phyloP scores from a whole-genome alignment of 2,888 invertebrate species.

The Orgyia antiqua region DNA sequence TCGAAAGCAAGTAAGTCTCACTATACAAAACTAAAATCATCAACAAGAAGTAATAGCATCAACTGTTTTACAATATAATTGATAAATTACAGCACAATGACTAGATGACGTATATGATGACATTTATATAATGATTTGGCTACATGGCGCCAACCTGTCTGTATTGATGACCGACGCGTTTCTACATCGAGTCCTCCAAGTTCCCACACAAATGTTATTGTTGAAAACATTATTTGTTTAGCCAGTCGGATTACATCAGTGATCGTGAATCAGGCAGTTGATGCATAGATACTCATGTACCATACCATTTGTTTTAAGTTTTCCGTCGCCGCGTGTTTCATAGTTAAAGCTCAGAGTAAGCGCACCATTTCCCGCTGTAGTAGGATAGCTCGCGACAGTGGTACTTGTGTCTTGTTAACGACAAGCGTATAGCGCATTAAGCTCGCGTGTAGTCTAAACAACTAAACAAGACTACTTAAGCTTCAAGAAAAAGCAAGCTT shows the following conservation, averaged over 20 bases:
- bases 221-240: no score
- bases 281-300: no score
- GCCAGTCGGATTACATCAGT: no score
- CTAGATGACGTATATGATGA: conserved; percentile 65
- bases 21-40: conserved; percentile 74
- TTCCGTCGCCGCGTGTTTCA: conserved; percentile 42
- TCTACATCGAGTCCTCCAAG: not conserved
- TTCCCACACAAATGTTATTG: no score
- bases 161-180: conserved; percentile 4
- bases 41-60: conserved; percentile 71
- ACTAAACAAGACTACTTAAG: conserved; percentile 55
- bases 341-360: conserved; percentile 49
- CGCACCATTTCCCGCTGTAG: conserved; percentile 46
- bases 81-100: conserved; percentile 71
- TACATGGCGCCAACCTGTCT: conserved; percentile 31
- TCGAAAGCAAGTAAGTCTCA: conserved; percentile 76
- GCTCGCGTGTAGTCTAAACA: conserved; percentile 48
- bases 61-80: conserved; percentile 66
- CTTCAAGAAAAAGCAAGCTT: conserved; percentile 59
- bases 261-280: no score
- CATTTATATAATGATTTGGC: conserved; percentile 48
- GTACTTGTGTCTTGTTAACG: conserved; percentile 40
- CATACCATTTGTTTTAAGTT: conserved; percentile 21
- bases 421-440: conserved; percentile 51
- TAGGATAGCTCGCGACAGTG: conserved; percentile 36